A percentile compares a stretch with the other conserved stretches of the same genome.
These are phyloP conservation scores for Plusia festucae DNA, from an alignment of 2,888 invertebrate genomes.

Conservation along the genomic window DNA sequence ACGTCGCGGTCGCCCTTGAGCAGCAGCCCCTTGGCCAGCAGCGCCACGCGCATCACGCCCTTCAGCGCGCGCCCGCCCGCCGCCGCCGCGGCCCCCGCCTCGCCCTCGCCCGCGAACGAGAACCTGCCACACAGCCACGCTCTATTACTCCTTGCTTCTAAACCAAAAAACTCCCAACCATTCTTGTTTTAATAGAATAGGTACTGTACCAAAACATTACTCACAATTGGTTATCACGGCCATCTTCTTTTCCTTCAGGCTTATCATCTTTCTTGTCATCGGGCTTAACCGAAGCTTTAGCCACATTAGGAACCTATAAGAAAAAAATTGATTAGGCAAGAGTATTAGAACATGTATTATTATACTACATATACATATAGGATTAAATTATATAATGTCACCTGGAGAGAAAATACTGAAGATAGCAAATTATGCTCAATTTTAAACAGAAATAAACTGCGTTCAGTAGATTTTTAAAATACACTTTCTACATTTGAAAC, in stretches of 20 bases:
- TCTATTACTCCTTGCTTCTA: too few species aligned
- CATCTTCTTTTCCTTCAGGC: conserved; percentile 92
- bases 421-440: too few species aligned
- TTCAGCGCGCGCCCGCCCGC: conserved; percentile 93
- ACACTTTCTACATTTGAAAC: too few species aligned
- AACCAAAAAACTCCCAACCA: too few species aligned
- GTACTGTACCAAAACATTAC: conserved; percentile 62
- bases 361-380: too few species aligned
- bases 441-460: too few species aligned
- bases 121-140: conserved; percentile 67
- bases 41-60: conserved; percentile 99
- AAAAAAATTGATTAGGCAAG: neutral
- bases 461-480: too few species aligned
- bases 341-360: too few species aligned
- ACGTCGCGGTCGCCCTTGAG: conserved; percentile 97
- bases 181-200: neutral
- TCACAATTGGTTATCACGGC: conserved; percentile 94
- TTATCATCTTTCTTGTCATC: conserved; percentile 84
- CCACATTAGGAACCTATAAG: conserved; percentile 33
- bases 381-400: too few species aligned
- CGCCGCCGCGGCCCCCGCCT: conserved; percentile 73
- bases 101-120: conserved; percentile 76
- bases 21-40: conserved; percentile 93
- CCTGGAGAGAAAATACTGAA: too few species aligned
- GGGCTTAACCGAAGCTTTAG: conserved; percentile 69